These are phyloP conservation scores for Danionella cerebrum DNA, from an alignment of 2,113 vertebrate genomes.

Conservation along the genomic window DNA sequence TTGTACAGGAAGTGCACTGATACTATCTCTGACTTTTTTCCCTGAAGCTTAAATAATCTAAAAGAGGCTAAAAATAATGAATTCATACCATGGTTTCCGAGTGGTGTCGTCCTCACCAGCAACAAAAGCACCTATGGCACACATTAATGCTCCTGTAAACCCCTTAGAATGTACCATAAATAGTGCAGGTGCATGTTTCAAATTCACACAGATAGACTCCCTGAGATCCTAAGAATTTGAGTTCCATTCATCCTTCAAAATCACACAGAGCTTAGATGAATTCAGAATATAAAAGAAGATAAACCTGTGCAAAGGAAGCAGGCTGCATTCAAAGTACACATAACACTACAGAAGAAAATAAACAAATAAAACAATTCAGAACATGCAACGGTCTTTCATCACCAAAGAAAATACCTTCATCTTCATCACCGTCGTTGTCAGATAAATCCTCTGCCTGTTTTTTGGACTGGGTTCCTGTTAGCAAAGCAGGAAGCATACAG, in stretches of 20 bases:
- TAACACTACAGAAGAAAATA: slow-evolving; percentile 33
- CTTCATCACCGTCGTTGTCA: slow-evolving; percentile 99
- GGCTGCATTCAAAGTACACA: slow-evolving; percentile 20
- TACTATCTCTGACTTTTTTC: too few relatives aligned
- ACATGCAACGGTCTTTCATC: slow-evolving; percentile 88
- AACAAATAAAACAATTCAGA: slow-evolving; percentile 28
- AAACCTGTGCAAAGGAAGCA: neutral
- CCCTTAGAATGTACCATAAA: too few relatives aligned
- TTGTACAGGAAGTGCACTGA: too few relatives aligned
- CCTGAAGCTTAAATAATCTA: too few relatives aligned
- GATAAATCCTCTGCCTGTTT: slow-evolving; percentile 99
- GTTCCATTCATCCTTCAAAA: slow-evolving; percentile 7
- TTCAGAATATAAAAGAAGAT: slow-evolving; percentile 29
- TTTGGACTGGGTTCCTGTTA: slow-evolving; percentile 95
- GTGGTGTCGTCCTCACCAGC: too few relatives aligned
- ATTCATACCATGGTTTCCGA: too few relatives aligned
- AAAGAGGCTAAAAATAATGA: too few relatives aligned
- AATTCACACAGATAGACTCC: neutral
- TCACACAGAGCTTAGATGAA: slow-evolving; percentile 36
- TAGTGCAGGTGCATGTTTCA: neutral
- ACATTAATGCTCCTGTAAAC: too few relatives aligned
- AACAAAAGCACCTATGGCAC: too few relatives aligned
- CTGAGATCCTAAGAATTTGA: neutral
- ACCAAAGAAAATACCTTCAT: slow-evolving; percentile 95
- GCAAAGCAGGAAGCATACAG: slow-evolving; percentile 78